Base-by-base conservation (phyloP, 2,888 invertebrate species). In the Caenorhabditis angaria region DNA sequence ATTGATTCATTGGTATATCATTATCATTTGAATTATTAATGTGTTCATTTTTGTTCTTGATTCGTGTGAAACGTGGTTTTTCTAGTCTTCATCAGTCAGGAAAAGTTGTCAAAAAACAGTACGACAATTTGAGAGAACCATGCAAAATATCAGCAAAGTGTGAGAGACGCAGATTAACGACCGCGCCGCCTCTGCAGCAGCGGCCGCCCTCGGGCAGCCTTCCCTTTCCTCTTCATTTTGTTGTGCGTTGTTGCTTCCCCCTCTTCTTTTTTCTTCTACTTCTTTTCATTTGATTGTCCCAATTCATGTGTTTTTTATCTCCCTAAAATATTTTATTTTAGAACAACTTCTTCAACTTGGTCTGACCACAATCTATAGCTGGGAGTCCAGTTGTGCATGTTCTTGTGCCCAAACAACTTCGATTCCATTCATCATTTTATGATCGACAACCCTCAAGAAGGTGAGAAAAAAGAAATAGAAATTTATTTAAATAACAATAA, bases 401-500 rank as follows among this genome's bases (percentile, higher is more conserved):
- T 80, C 73, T 77, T 77, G 75, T 57, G 80, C 82, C 71, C 76
- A 72, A 72, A 71, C 74, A 80, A 76, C 65, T 65, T 69, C 73
- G 77, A 69, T 66, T 72, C 29, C 64, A 70, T 68, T 70, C 79
- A 72, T 63, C 65, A 75, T 83, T 86, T 76, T 85, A 85, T 86
- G 85, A 76, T 82, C 77, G 84, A 83, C 84, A 83, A 83, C 84
- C 84, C 83, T 74, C 85, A 82, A 62, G 81, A 83, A 82, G 83
- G 83, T 82, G 51, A 69, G 74, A 5, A 8, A 48, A n/a, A 18
- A 18, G 10, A 48, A 48, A 48, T 18, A 48, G n/a, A 35, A 14
- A 14, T 35, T 35, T 35, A 10, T 35, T 6, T 35, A 10, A 14
- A 14, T 10, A 35, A 35, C 35, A 50, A 24, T 24, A 22, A 48